Evolutionary conservation across 2,888 invertebrate genomes (phyloP), one percentile per base, ranked within the genome.

Genomic region (Hydropsyche betteni): DNA sequence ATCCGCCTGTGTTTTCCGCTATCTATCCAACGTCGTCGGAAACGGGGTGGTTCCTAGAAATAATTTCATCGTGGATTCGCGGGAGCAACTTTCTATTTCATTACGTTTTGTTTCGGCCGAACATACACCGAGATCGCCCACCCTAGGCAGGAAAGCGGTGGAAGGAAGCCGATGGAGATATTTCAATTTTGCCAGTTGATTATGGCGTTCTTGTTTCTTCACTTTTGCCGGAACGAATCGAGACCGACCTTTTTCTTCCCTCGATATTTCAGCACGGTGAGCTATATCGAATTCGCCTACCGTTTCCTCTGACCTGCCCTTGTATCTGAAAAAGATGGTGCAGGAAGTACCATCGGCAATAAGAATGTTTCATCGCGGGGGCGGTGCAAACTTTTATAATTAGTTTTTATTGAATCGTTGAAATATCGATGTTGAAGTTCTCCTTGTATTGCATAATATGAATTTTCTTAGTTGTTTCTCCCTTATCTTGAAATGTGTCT

Each of bases 21-120:
- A 64, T n/a, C 36, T 34, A 34, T n/a, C 34, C 8, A 12, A n/a
- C 8, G 7, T 36, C n/a, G 36, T 33, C 34, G 64, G 36, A 6
- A 36, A 34, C 34, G 36, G 24, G 44, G 33, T 24, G 24, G 24
- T 33, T 52, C 53, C 44, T 24, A 68, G 58, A 74, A 74, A 77
- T 77, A 77, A 77, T 77, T 77, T 75, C 71, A 75, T 77, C 74
- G 52, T 51, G 75, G 58, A 70, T 74, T 74, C 44, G 55, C 74
- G 10, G 52, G 70, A 34, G 53, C 38, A 72, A 72, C 72, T 58
- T 72, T 72, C 53, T 70, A 74, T 58, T 53, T 75, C 55, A 68
- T 61, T 58, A 58, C 69, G 68, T 68, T 69, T 55, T 50, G 69
- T 61, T 70, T 6, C 73, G 33, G 44, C 12, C 64, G 64, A 64